Evolutionary conservation across 2,888 invertebrate species (phyloP).

Genomic region (Synergus laeviventris): DNA sequence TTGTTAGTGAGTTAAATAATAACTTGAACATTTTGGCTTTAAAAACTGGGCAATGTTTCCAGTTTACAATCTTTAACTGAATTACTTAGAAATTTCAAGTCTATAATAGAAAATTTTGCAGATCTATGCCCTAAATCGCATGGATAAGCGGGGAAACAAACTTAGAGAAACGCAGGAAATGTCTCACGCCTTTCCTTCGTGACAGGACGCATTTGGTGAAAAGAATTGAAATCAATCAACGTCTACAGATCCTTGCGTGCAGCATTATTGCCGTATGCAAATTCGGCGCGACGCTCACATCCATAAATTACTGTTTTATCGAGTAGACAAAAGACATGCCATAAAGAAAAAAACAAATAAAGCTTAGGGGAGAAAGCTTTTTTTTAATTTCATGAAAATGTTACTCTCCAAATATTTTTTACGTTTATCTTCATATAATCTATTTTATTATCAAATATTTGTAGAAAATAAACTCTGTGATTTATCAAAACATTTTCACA

Average conservation of each 20-base stretch:
- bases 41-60: too few relatives aligned
- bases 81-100: too few relatives aligned
- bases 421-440: background rate
- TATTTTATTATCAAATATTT: too few relatives aligned
- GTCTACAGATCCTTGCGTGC: slow-evolving; percentile 39
- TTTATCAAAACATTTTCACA: background rate
- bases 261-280: slow-evolving; percentile 41
- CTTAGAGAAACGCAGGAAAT: slow-evolving; percentile 31
- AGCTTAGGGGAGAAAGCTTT: slow-evolving; percentile 16
- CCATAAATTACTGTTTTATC: slow-evolving; percentile 35
- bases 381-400: background rate
- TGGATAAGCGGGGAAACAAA: slow-evolving; percentile 12
- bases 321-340: slow-evolving; percentile 11
- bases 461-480: too few relatives aligned
- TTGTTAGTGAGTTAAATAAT: too few relatives aligned
- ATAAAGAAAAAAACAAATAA: slow-evolving; percentile 19
- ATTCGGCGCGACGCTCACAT: slow-evolving; percentile 29
- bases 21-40: too few relatives aligned
- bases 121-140: slow-evolving; percentile 1
- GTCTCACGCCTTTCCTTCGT: slow-evolving; percentile 29
- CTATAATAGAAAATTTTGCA: background rate
- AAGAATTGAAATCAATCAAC: slow-evolving; percentile 27
- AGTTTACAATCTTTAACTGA: too few relatives aligned
- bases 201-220: slow-evolving; percentile 32
- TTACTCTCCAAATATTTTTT: background rate